Percentiles rank a stretch among this genome's conserved stretches.
Evolutionary conservation across 2,888 invertebrate genomes (phyloP).

Genomic region (Cyclophora punctaria): DNA sequence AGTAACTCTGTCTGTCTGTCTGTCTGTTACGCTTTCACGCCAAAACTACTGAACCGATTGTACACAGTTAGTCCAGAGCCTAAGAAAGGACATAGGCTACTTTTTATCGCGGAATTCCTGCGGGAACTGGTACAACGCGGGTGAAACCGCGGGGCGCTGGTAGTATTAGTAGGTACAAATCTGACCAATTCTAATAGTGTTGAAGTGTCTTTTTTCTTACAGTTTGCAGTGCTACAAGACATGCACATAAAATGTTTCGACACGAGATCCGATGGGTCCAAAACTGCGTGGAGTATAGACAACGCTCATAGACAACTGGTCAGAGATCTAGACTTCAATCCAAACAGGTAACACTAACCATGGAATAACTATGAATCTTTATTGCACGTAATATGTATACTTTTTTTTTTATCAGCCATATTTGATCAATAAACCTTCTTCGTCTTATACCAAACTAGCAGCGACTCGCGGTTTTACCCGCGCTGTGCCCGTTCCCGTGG

Average conservation of each 20-base stretch:
- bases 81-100: too few species aligned
- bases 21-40: too few species aligned
- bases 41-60: too few species aligned
- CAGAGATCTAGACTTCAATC: slow-evolving; percentile 96
- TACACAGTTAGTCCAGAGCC: too few species aligned
- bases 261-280: slow-evolving; percentile 82
- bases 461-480: too few species aligned
- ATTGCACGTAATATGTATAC: too few species aligned
- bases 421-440: background rate
- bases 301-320: slow-evolving; percentile 92
- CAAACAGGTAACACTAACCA: slow-evolving; percentile 79
- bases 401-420: too few species aligned
- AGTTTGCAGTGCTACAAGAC: slow-evolving; percentile 91
- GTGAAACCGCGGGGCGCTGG: too few species aligned
- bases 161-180: background rate
- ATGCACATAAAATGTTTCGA: slow-evolving; percentile 92
- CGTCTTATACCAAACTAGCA: background rate
- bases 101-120: background rate
- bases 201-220: slow-evolving; percentile 17
- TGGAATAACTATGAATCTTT: too few species aligned
- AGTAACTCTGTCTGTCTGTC: too few species aligned
- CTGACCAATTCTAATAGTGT: background rate
- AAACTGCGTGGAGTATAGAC: slow-evolving; percentile 87
- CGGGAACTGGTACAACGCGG: too few species aligned
- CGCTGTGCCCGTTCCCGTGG: too few species aligned